Evolutionary conservation across 2,888 invertebrate species (phyloP).

Genomic region (Thymelicus acteon): DNA sequence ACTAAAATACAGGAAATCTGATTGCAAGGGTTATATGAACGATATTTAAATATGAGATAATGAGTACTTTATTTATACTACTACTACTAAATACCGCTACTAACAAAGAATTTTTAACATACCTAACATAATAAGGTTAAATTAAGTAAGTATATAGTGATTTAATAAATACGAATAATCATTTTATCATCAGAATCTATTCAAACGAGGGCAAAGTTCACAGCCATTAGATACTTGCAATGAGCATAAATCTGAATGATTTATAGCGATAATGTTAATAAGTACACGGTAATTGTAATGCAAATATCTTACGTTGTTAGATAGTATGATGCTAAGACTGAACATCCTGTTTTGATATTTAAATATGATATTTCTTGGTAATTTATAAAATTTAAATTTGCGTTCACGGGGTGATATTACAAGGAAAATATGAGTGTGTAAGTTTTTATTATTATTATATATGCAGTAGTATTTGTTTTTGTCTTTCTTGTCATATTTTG

Average conservation of each 20-base stretch:
- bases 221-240: conserved; percentile 26
- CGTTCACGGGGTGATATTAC: conserved; percentile 9
- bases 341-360: conserved; percentile 34
- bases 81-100: too few species aligned
- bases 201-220: conserved; percentile 36
- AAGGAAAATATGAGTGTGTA: conserved; percentile 12
- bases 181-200: conserved; percentile 27
- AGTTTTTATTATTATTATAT: too few species aligned
- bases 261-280: conserved; percentile 26
- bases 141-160: not conserved
- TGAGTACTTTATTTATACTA: too few species aligned
- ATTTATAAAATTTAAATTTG: conserved; percentile 9
- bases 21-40: too few species aligned
- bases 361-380: conserved; percentile 28
- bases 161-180: conserved; percentile 1
- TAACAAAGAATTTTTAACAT: too few species aligned
- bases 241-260: conserved; percentile 27
- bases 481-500: too few species aligned
- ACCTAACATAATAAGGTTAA: not conserved
- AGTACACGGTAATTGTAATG: conserved; percentile 28
- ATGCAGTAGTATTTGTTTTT: too few species aligned
- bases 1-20: too few species aligned
- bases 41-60: too few species aligned
- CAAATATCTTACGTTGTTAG: conserved; percentile 21
- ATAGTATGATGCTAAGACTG: conserved; percentile 11